Evolutionary conservation across 2,113 vertebrate genomes (phyloP), one percentile per base, ranked within the genome.

Genomic region (Acrocephalus kingi): DNA sequence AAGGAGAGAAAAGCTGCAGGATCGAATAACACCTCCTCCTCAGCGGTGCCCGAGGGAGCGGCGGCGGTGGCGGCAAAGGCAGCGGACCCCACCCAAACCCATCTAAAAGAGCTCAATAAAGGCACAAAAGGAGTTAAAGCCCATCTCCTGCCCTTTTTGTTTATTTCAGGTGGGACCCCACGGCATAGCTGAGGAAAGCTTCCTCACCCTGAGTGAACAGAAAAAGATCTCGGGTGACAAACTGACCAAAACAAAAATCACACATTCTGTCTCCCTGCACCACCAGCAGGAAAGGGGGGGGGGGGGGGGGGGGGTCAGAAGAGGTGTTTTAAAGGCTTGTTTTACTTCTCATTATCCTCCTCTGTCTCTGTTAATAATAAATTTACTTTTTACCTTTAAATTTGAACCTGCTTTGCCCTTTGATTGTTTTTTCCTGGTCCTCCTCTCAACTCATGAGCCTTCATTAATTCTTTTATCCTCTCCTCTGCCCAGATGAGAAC

Each of bases 401-500:
- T 67, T 37, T 80, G 10, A 80, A 46, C 21, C 10, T 56, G 7
- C 55, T 79, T 46, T 80, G 16, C 41, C 16, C 33, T 56, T 56
- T 12, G 13, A 31, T 5, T 67, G 41, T 24, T 80, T 56, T 56
- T 24, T 25, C 41, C 33, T 56, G 21, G 16, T 37, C 13, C 10
- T 56, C 25, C 31, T 55, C 33, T 67, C 51, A 67, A 13, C 16
- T 56, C 41, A 33, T 56, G 28, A 67, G 20, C 22, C 16, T 48
- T 67, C 0, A 0, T 30, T 31, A 15, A 13, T 37, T 46, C 19
- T 52, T 56, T 31, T 21, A 16, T 10, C 17, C 5, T 39, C 52
- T 67, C 21, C 41, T 56, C n/a, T 56, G 27, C 22, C 52, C 22
- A 56, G 41, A 6, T 16, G 10, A 15, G 5, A 80, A 27, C 22